Conservation (phyloP, 2,797 vertebrate species). For the Sebastes nivosus region DNA sequence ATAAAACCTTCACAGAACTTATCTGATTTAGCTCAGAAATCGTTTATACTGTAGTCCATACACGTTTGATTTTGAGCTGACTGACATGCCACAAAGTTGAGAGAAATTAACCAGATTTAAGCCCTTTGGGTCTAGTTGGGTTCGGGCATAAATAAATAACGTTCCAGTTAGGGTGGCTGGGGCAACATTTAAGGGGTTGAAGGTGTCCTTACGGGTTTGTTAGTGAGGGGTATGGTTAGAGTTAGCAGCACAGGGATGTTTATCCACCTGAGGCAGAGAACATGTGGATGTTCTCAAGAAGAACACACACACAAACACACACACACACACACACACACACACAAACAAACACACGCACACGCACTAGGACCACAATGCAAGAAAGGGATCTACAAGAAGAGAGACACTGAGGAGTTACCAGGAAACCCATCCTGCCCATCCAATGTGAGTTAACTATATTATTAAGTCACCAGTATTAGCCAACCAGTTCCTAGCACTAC, state of each 20-base stretch:
- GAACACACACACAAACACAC: slow-evolving; percentile 6
- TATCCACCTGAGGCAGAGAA: slow-evolving; percentile 37
- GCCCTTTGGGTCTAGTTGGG: slow-evolving; percentile 51
- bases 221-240: slow-evolving; percentile 2
- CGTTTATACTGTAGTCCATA: background rate
- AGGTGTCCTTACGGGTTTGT: background rate
- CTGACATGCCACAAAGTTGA: background rate
- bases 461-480: background rate
- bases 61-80: background rate
- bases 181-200: slow-evolving; percentile 3
- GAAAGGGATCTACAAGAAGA: slow-evolving; percentile 19
- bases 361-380: slow-evolving; percentile 33
- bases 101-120: background rate
- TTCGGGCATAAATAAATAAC: slow-evolving; percentile 45
- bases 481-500: background rate
- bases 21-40: background rate
- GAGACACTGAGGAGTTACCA: slow-evolving; percentile 28
- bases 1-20: background rate
- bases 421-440: background rate
- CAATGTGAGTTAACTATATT: background rate
- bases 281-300: slow-evolving; percentile 22
- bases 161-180: background rate
- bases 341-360: background rate
- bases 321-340: slow-evolving; percentile 18
- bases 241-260: slow-evolving; percentile 33